phyloP scores from a whole-genome alignment of 2,888 invertebrate genomes.

The Phymatocera aterrima region DNA sequence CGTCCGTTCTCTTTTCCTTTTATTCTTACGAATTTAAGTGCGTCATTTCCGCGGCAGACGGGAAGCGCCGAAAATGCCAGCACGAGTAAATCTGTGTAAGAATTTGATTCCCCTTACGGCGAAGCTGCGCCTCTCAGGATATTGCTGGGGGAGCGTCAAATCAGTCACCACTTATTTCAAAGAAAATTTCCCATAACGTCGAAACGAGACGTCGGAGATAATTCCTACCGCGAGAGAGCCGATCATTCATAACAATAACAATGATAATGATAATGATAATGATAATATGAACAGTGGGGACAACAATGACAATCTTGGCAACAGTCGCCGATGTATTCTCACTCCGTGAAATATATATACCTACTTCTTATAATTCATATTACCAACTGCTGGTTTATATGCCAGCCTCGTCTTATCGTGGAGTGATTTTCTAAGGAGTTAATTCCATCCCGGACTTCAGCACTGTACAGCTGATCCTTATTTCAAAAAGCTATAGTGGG shows the following conservation, averaged over 20 bases:
- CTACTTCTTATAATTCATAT: not conserved
- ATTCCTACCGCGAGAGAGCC: constrained; percentile 8
- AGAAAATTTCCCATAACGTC: constrained; percentile 29
- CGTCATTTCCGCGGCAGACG: constrained; percentile 40
- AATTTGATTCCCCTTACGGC: constrained; percentile 41
- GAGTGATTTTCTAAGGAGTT: constrained; percentile 1
- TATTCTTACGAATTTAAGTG: constrained; percentile 22
- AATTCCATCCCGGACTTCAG: not conserved
- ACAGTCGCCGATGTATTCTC: not conserved
- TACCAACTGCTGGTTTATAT: not conserved
- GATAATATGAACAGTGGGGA: not conserved
- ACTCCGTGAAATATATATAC: not conserved
- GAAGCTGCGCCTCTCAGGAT: constrained; percentile 41
- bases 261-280: no score
- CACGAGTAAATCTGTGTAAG: constrained; percentile 38
- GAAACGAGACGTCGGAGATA: constrained; percentile 29
- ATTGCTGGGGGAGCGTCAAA: constrained; percentile 42
- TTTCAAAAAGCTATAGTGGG: constrained; percentile 21
- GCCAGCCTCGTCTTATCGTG: not conserved
- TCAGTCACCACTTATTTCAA: constrained; percentile 41
- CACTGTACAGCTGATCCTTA: constrained; percentile 4
- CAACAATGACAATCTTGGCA: not conserved
- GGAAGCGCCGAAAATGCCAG: constrained; percentile 37
- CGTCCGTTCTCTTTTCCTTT: not conserved
- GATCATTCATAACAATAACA: no score